Base-by-base conservation (phyloP, 2,888 invertebrate species). In the Drosophila mimica region DNA sequence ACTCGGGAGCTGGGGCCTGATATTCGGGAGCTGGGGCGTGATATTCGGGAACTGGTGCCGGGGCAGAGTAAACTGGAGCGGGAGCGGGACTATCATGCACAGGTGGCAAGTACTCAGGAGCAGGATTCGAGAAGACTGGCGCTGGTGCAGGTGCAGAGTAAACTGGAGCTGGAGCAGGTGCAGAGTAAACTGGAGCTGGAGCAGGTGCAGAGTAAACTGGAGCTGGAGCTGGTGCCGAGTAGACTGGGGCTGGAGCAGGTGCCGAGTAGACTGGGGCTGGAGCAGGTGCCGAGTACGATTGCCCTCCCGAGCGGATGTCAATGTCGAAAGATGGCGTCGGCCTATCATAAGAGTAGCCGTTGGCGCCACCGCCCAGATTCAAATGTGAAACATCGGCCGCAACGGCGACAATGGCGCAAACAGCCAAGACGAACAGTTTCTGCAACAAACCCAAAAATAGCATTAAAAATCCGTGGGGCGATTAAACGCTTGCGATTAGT, bases 361-460 rank as follows among this genome's bases (percentile, higher is more conserved):
- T 82, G 53, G 75, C 82, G 30, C 71, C 72, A n/a, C 82, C 82
- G 54, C 76, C 89, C 77, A 88, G 68, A 64, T 85, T 89, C 65
- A 88, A 67, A 60, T 88, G 88, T 31, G 88, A 88, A 15, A 88
- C 88, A 76, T 88, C 88, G 68, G 90, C 88, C 58, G 90, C 58
- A 48, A 85, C 88, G 54, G 70, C 80, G 75, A 82, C 90, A 36
- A 88, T 81, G 46, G 87, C 82, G 72, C 80, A 88, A 33, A 88
- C 84, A 75, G 81, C 88, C 64, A 88, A 83, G 31, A 88, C 74
- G 76, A 88, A 76, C 70, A 88, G 81, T 90, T 90, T 88, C 87
- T 88, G 70, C 53, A 81, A 72, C 36, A 33, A 33, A 20, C 3
- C 48, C 43, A 15, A 40, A 34, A 30, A 11, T 54, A 67, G 52